phyloP scores from a whole-genome alignment of 2,888 invertebrate genomes.

The Habroteleia sp. region DNA sequence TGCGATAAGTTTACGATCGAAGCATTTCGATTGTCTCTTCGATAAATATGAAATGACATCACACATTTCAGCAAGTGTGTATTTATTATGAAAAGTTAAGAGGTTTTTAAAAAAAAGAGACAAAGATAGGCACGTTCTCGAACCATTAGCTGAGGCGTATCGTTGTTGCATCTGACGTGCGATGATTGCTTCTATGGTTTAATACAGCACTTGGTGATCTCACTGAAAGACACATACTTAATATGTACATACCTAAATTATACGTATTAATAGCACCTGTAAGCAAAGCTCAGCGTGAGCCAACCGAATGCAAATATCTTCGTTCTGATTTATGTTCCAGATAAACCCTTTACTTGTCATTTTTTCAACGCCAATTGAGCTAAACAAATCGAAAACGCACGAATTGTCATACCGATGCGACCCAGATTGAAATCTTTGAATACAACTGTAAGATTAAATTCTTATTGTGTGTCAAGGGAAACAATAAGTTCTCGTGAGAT shows the following conservation, averaged over 20 bases:
- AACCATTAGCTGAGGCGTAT: conserved; percentile 18
- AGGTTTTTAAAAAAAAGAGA: conserved; percentile 1
- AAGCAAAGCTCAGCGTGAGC: neutral
- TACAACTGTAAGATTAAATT: conserved; percentile 38
- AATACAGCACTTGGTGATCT: conserved; percentile 25
- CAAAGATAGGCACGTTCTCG: neutral
- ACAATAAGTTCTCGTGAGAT: conserved; percentile 19
- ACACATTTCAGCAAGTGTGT: conserved; percentile 5
- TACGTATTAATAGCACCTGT: conserved; percentile 22
- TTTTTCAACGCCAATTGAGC: neutral
- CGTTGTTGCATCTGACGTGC: conserved; percentile 31
- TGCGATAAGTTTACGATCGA: conserved; percentile 24
- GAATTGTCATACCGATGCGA: conserved; percentile 44
- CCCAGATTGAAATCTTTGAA: conserved; percentile 27
- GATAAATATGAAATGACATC: conserved; percentile 38
- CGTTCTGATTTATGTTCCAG: conserved; percentile 43
- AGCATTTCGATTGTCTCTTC: conserved; percentile 22
- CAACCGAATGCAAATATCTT: conserved; percentile 29
- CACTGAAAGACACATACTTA: conserved; percentile 25
- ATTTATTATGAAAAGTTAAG: conserved; percentile 23
- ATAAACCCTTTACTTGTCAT: conserved; percentile 33
- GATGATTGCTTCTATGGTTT: conserved; percentile 14
- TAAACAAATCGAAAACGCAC: conserved; percentile 11
- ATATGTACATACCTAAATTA: conserved; percentile 36
- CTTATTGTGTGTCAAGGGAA: conserved; percentile 41